A percentile compares a stretch with the other conserved stretches of the same genome.
Conservation (phyloP, 2,113 vertebrate genomes). For the Nothocercus nigrocapillus region DNA sequence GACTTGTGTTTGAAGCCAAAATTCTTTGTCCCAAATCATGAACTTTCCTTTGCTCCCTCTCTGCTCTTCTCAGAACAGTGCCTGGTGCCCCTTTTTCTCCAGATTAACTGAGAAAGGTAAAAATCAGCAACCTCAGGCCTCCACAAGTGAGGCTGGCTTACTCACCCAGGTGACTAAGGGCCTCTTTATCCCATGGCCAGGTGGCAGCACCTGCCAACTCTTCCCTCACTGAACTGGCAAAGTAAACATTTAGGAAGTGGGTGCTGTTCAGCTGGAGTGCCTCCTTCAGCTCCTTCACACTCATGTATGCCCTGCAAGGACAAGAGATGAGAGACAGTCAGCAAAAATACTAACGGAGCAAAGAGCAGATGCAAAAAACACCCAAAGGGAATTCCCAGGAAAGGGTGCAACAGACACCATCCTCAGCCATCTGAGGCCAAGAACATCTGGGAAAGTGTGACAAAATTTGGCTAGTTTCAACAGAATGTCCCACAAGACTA, state of each 20-base stretch:
- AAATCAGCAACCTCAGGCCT: neutral
- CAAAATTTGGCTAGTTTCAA: neutral
- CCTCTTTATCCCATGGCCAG: conserved; percentile 98
- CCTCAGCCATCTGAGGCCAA: neutral
- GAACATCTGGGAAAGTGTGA: fast-evolving
- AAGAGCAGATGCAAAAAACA: neutral
- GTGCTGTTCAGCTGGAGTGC: conserved; percentile 86
- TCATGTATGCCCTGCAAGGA: conserved; percentile 90
- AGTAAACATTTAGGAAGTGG: conserved; percentile 94
- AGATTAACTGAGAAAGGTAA: neutral
- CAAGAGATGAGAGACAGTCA: neutral
- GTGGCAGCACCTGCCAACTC: conserved; percentile 94
- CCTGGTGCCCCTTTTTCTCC: neutral
- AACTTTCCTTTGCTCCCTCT: neutral
- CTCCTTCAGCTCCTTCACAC: conserved; percentile 95
- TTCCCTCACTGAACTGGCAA: conserved; percentile 91
- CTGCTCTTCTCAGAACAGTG: neutral
- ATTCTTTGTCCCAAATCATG: neutral
- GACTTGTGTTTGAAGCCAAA: neutral
- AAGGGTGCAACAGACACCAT: neutral
- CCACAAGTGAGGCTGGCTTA: neutral
- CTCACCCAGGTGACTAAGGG: conserved; percentile 88
- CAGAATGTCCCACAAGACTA: neutral
- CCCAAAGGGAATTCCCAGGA: fast-evolving
- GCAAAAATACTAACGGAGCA: neutral